These are phyloP conservation scores for Marasmarcha lunaedactyla DNA, from an alignment of 2,888 invertebrate genomes.

Conservation along the genomic window DNA sequence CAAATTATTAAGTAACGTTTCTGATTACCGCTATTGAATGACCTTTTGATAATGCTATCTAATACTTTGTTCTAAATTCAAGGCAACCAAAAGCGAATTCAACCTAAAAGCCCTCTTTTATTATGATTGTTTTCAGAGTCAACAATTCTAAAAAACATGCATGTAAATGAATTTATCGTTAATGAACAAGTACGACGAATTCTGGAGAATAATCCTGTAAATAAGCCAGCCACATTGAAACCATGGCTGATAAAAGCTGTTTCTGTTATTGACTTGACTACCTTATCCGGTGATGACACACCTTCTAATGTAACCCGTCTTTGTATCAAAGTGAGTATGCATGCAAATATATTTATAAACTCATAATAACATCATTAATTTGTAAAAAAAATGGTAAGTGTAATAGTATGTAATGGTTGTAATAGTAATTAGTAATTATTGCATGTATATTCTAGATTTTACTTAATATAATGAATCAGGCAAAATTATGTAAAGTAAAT, in stretches of 20 bases:
- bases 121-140: constrained; percentile 28
- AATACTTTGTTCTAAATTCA: too few species aligned
- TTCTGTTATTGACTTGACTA: constrained; percentile 92
- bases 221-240: constrained; percentile 64
- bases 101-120: not conserved
- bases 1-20: too few species aligned
- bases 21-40: too few species aligned
- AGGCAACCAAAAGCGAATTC: not conserved
- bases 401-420: too few species aligned
- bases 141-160: constrained; percentile 25
- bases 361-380: too few species aligned
- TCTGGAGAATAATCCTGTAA: constrained; percentile 33
- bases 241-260: constrained; percentile 87
- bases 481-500: too few species aligned
- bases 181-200: constrained; percentile 39
- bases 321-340: constrained; percentile 78
- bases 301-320: constrained; percentile 81
- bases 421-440: too few species aligned
- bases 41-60: too few species aligned
- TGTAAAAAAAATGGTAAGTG: too few species aligned
- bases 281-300: constrained; percentile 87
- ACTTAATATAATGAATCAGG: too few species aligned
- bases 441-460: too few species aligned
- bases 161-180: constrained; percentile 37
- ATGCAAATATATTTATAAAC: too few species aligned